Evolutionary conservation across 2,113 vertebrate genomes (phyloP).

Genomic region (Bubo blakistoni): DNA sequence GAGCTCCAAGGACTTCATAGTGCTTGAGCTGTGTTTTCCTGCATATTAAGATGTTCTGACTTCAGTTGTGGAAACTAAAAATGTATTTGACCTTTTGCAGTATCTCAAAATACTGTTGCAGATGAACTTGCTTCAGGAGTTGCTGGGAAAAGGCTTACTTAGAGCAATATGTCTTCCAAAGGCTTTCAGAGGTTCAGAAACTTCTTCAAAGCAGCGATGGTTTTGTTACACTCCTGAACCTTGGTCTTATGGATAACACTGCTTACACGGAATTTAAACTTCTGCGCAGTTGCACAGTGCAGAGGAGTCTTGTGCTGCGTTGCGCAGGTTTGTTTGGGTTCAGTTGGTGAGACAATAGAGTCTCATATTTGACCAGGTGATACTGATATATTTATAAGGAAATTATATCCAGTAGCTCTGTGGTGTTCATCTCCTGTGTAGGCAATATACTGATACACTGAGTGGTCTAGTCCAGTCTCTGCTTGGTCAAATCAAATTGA

Average conservation of each 20-base stretch:
- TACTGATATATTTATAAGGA: background rate
- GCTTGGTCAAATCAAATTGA: background rate
- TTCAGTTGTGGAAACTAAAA: background rate
- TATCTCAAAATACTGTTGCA: background rate
- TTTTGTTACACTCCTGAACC: background rate
- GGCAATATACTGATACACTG: accelerated
- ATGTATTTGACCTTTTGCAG: background rate
- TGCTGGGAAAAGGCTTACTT: background rate
- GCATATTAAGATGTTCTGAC: background rate
- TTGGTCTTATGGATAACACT: background rate
- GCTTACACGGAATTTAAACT: background rate
- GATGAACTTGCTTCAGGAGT: background rate
- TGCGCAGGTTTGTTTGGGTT: background rate
- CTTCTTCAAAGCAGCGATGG: background rate
- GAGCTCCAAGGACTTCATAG: background rate
- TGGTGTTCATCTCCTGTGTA: background rate
- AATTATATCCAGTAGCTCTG: background rate
- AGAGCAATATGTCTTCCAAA: background rate
- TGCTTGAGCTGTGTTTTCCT: background rate
- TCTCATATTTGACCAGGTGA: background rate
- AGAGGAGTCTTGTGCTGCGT: background rate
- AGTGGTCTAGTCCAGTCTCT: background rate
- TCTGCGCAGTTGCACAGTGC: background rate
- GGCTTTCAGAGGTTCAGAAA: background rate
- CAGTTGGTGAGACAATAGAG: background rate